Evolutionary conservation across 2,797 vertebrate species (phyloP), one percentile per base, ranked within the genome.

Genomic region (Gambusia yucatana): DNA sequence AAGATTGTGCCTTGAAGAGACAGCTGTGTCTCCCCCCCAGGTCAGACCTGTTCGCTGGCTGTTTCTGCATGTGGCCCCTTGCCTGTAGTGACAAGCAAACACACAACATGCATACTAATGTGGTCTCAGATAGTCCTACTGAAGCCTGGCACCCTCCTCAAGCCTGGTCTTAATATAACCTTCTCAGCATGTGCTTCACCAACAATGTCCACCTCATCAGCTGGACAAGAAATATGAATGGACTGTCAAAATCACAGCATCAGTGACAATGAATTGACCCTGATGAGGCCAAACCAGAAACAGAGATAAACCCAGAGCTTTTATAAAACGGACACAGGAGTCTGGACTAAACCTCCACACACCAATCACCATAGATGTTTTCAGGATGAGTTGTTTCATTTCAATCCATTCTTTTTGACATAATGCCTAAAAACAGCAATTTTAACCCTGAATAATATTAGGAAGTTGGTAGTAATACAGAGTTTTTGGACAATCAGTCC

Each of bases 61-160:
- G 78, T 57, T 75, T 70, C 81, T 84, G 76, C 43, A 67, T 87
- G 65, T 77, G 76, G 75, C 63, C 28, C 17, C 59, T 65, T 70
- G 80, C 83, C 79, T n/a, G 67, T 71, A 82, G 67, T 41, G 86
- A 87, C 85, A 89, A 86, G 77, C 78, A 79, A 83, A 79, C 78
- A 90, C 87, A 86, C 88, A 89, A 79, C 85, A 84, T 74, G 85
- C 86, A 94, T 92, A 84, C 86, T 92, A 91, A 93, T 91, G 22
- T 63, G 47, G 63, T 75, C 48, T 78, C 43, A 77, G 83, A 80
- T 75, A 44, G 59, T 28, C 65, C 77, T 89, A 71, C 80, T 79
- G 77, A 80, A 79, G 76, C 71, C 76, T 71, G 83, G 71, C 70
- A 55, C 70, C 77, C 73, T 91, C 87, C 79, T 79, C 69, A 78